Base-by-base conservation (phyloP, 2,113 vertebrate genomes). In the Nothocercus julius region DNA sequence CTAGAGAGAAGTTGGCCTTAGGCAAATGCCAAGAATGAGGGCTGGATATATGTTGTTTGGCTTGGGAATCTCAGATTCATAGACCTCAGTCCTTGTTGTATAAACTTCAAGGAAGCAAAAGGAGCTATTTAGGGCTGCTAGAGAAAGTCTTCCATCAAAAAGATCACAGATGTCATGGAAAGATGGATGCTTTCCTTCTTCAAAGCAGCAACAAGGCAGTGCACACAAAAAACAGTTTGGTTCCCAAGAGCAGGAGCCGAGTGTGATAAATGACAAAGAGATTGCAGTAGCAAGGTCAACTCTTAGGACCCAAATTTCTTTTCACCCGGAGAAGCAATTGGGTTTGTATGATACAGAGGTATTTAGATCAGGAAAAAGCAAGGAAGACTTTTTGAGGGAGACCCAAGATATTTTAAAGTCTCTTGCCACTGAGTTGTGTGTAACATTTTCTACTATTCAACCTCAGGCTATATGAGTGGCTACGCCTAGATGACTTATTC, bases 1-100 rank as follows among this genome's bases (percentile, higher is more conserved):
- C 56, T 68, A 70, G 79, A 81, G 85, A 82, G 81, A 95, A 47
- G 42, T 6, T 90, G 63, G 89, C 90, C 93, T 90, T 45, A 92
- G 93, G 94, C 91, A 91, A 94, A 82, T 69, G 54, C 36, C 85
- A 76, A 53, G 30, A 76, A 69, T 47, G 84, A 84, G 62, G 69
- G 68, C 24, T 63, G 67, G 69, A 36, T 30, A 2, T 11, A 20
- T 79, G 93, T 38, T 62, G 56, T 69, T 96, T 74, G 73, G 36
- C 47, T 78, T 61, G 38, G 59, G 53, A 75, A 49, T 58, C 62
- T 82, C 88, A 28, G 58, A 74, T 81, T 93, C 59, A 40, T 0
- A 68, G 47, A 40, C 9, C 2, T 24, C 67, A 2, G 3, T 68
- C 85, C 59, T 74, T 83, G 40, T 20, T 34, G 10, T 13, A 80